Evolutionary conservation across 2,888 invertebrate species (phyloP).

Genomic region (Xestia rhomboidea): DNA sequence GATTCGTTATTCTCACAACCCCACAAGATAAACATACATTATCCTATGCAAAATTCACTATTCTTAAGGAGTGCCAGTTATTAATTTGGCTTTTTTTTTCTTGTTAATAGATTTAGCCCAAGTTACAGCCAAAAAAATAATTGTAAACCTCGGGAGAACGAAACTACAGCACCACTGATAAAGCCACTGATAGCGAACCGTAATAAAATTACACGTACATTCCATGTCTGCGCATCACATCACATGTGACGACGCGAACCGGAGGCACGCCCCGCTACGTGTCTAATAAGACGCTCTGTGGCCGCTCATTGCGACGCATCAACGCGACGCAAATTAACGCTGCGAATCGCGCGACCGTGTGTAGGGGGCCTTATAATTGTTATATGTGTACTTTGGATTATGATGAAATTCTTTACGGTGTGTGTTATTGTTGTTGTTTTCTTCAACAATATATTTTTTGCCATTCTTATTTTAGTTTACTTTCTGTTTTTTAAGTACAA

Average conservation of each 20-base stretch:
- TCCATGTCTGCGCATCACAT: slow-evolving; percentile 74
- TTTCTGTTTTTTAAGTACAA: background rate
- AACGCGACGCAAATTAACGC: slow-evolving; percentile 82
- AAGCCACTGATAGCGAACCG: slow-evolving; percentile 41
- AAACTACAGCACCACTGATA: slow-evolving; percentile 47
- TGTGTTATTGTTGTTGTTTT: slow-evolving; percentile 11
- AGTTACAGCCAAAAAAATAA: background rate
- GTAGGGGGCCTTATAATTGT: slow-evolving; percentile 71
- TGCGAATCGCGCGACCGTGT: slow-evolving; percentile 72
- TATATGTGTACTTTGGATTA: slow-evolving; percentile 44
- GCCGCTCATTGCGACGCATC: slow-evolving; percentile 80
- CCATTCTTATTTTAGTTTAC: background rate
- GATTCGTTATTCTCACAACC: background rate
- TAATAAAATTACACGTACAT: slow-evolving; percentile 67
- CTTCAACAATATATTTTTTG: background rate
- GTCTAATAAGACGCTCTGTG: slow-evolving; percentile 87
- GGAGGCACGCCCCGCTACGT: slow-evolving; percentile 84
- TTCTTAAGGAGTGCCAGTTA: no score
- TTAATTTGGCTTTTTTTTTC: no score
- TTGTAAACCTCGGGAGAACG: background rate
- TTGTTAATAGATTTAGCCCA: background rate
- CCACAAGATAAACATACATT: background rate
- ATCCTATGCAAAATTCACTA: no score
- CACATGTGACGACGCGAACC: slow-evolving; percentile 77
- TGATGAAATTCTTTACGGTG: slow-evolving; percentile 17